These are phyloP conservation scores for Blomia tropicalis DNA, from an alignment of 2,888 invertebrate genomes.

Conservation along the genomic window DNA sequence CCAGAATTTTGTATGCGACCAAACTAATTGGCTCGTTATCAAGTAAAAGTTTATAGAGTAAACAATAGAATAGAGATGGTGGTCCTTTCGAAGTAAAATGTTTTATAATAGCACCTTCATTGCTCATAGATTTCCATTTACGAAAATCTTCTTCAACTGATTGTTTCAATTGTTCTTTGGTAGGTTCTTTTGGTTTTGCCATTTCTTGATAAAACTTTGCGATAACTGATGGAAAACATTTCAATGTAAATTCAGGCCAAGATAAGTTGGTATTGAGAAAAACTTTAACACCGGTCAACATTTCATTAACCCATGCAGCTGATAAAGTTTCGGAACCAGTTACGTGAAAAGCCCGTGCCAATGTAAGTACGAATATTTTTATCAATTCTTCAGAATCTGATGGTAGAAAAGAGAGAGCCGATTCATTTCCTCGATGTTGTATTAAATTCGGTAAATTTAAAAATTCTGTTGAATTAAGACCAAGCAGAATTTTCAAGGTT, in stretches of 20 bases:
- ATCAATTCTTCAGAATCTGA: constrained; percentile 89
- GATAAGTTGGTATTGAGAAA: constrained; percentile 87
- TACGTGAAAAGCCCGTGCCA: constrained; percentile 83
- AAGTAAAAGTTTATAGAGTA: constrained; percentile 85
- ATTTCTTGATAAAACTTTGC: constrained; percentile 69
- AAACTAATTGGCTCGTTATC: constrained; percentile 83
- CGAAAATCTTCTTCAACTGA: constrained; percentile 83
- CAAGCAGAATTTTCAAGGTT: constrained; percentile 65
- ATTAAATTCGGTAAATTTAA: constrained; percentile 64
- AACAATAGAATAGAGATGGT: constrained; percentile 72
- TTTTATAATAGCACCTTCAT: constrained; percentile 85
- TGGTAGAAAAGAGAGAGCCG: constrained; percentile 70
- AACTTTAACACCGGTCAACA: constrained; percentile 54
- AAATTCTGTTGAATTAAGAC: constrained; percentile 81
- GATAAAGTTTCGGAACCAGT: constrained; percentile 54
- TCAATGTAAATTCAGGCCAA: constrained; percentile 81
- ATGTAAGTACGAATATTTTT: constrained; percentile 57
- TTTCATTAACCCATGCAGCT: constrained; percentile 72
- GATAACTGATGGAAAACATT: constrained; percentile 74
- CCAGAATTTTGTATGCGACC: constrained; percentile 85
- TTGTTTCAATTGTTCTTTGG: constrained; percentile 44
- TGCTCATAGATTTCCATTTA: constrained; percentile 80
- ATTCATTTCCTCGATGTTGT: constrained; percentile 54
- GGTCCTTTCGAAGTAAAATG: constrained; percentile 89
- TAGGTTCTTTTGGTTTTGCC: constrained; percentile 58